phyloP scores from a whole-genome alignment of 2,113 vertebrate species.

The Tretioscincus oriximinensis region DNA sequence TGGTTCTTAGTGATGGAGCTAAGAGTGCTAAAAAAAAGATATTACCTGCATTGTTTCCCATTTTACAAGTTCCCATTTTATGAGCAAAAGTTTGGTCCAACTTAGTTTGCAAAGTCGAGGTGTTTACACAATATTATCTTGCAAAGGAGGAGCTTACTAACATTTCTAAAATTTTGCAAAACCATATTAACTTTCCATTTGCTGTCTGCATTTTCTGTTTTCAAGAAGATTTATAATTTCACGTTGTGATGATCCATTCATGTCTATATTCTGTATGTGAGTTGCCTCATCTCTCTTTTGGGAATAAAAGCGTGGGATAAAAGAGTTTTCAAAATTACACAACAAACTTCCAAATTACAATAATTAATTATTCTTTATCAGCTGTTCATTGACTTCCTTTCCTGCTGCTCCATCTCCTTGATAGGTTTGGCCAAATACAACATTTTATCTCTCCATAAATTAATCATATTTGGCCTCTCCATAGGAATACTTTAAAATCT shows the following conservation, averaged over 20 bases:
- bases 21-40: too few relatives aligned
- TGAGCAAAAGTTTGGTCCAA: background rate
- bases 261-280: background rate
- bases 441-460: too few relatives aligned
- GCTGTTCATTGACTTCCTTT: too few relatives aligned
- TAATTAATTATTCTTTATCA: too few relatives aligned
- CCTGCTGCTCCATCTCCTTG: too few relatives aligned
- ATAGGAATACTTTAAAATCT: too few relatives aligned
- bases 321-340: background rate
- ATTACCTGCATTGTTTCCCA: background rate
- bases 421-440: too few relatives aligned
- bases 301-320: background rate
- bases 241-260: too few relatives aligned
- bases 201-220: background rate
- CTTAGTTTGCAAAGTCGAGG: too few relatives aligned
- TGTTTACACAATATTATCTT: too few relatives aligned
- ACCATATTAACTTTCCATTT: background rate
- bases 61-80: background rate
- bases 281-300: background rate
- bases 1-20: background rate
- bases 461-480: too few relatives aligned
- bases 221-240: background rate
- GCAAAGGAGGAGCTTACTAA: too few relatives aligned
- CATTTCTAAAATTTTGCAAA: background rate
- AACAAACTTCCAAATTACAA: background rate